Evolutionary conservation across 2,113 vertebrate species (phyloP).

Genomic region (Hippolais icterina): DNA sequence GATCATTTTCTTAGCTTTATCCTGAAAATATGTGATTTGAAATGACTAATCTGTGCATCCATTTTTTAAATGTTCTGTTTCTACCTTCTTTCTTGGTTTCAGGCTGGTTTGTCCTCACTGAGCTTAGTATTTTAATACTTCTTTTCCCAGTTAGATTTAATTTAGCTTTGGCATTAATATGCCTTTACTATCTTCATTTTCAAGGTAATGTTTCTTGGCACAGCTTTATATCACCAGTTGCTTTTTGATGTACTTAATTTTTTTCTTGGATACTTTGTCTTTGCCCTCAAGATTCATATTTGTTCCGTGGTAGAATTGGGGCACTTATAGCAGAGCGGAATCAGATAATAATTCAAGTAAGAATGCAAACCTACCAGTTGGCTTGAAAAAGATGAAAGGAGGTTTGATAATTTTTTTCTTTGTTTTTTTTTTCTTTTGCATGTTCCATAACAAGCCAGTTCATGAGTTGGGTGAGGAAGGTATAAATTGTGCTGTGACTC

Average conservation of each 20-base stretch:
- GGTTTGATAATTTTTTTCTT: background rate
- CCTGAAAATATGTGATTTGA: background rate
- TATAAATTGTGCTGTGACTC: background rate
- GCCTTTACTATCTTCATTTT: background rate
- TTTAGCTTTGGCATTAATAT: background rate
- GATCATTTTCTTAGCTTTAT: background rate
- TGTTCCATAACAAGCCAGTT: background rate
- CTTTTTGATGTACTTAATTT: background rate
- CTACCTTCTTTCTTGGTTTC: background rate
- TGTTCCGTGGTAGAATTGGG: background rate
- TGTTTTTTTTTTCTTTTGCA: background rate
- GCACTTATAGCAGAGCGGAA: background rate
- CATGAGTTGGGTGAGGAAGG: background rate
- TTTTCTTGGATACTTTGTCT: background rate
- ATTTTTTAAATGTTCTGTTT: background rate
- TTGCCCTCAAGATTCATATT: background rate
- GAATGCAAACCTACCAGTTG: background rate
- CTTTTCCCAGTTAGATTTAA: background rate
- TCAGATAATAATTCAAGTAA: background rate
- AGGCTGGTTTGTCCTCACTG: background rate
- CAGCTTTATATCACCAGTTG: background rate
- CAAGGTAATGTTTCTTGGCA: background rate
- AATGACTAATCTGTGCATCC: background rate
- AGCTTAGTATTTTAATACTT: background rate
- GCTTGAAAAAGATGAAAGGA: background rate